These are phyloP conservation scores for Scarus forsteni DNA, from an alignment of 2,797 vertebrate genomes.

Conservation along the genomic window DNA sequence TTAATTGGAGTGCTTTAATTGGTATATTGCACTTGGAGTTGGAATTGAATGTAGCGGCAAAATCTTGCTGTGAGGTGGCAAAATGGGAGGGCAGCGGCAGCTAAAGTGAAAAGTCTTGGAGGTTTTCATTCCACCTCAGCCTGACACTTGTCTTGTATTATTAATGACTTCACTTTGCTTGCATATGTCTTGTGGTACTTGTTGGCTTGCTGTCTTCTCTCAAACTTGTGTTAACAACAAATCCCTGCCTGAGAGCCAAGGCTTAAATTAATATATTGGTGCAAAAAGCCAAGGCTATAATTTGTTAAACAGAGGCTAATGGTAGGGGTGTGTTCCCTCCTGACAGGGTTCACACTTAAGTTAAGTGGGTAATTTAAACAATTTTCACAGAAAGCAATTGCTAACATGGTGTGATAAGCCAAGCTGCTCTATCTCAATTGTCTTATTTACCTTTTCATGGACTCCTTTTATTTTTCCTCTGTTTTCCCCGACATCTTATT, in stretches of 20 bases:
- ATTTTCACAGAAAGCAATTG: constrained; percentile 55
- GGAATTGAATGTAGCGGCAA: constrained; percentile 65
- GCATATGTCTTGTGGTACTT: constrained; percentile 32
- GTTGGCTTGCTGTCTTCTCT: constrained; percentile 31
- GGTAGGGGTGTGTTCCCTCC: constrained; percentile 62
- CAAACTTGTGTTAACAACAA: constrained; percentile 38
- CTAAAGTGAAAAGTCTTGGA: constrained; percentile 8
- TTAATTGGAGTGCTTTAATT: constrained; percentile 86
- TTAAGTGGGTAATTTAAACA: constrained; percentile 73
- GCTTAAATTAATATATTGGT: constrained; percentile 57
- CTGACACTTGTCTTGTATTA: constrained; percentile 47
- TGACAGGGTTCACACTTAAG: constrained; percentile 68
- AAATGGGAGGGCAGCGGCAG: constrained; percentile 42
- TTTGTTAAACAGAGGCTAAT: constrained; percentile 77
- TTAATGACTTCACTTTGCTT: constrained; percentile 47
- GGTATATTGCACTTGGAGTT: constrained; percentile 77
- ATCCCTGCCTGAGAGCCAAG: constrained; percentile 28
- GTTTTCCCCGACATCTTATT: constrained; percentile 2
- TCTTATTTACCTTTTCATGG: constrained; percentile 54
- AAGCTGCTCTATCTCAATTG: constrained; percentile 37
- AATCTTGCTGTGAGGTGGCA: constrained; percentile 59
- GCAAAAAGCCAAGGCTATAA: constrained; percentile 66
- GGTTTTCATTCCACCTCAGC: constrained; percentile 30
- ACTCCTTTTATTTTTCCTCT: constrained; percentile 16
- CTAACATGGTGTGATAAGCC: constrained; percentile 54